Conservation (phyloP, 37 sponge, comb jelly and placozoan species). For the Oopsacas minuta region DNA sequence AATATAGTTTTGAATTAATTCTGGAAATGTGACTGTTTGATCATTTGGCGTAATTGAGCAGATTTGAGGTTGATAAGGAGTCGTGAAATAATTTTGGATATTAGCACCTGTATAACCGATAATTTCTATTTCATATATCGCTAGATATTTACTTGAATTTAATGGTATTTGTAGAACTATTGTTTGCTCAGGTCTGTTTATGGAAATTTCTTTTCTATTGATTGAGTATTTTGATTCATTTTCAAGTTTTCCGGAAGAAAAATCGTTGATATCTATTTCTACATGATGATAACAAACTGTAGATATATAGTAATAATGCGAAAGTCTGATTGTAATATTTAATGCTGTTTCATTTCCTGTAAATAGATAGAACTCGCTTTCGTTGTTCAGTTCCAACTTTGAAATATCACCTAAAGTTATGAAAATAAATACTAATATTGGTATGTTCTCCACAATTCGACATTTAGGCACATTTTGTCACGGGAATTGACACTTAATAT, state of each 20-base stretch:
- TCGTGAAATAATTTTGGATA: background rate
- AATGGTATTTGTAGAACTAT: background rate
- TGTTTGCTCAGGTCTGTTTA: background rate
- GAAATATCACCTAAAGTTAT: background rate
- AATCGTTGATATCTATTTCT: background rate
- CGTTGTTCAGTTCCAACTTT: background rate
- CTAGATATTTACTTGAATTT: background rate
- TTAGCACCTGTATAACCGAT: background rate
- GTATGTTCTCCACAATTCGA: no score
- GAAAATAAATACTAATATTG: no score
- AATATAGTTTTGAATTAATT: background rate
- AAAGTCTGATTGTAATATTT: background rate
- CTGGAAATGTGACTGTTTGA: no score
- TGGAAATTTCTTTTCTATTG: background rate
- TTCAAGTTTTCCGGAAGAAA: background rate
- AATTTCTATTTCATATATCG: background rate
- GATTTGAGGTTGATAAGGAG: background rate
- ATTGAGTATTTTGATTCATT: background rate
- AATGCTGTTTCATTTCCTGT: background rate
- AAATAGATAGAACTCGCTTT: background rate
- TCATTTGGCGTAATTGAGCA: no score
- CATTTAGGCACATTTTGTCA: no score
- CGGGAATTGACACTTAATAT: no score
- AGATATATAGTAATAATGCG: background rate
- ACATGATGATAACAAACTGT: background rate